Evolutionary conservation across 92 coral and sea anemone genomes (phyloP).

Genomic region (Hydrozoanthus gracilis): DNA sequence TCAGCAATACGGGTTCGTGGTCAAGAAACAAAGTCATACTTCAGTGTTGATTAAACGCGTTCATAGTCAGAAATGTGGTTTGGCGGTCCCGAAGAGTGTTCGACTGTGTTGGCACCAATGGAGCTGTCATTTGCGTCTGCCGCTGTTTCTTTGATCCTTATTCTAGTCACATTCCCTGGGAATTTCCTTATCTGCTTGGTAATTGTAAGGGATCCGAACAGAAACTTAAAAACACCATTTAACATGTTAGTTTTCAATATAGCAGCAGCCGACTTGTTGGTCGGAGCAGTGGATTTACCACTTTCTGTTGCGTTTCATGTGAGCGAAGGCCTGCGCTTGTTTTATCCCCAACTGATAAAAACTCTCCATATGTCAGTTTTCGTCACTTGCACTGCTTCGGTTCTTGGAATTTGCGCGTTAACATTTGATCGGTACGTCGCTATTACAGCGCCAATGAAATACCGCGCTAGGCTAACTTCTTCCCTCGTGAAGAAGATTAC

Average conservation of each 20-base stretch:
- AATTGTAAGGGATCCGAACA: slow-evolving; percentile 76
- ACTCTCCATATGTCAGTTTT: slow-evolving; percentile 76
- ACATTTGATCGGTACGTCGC: slow-evolving; percentile 79
- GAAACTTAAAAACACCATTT: slow-evolving; percentile 79
- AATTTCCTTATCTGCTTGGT: slow-evolving; percentile 79
- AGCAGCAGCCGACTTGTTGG: slow-evolving; percentile 77
- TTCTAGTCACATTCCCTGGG: slow-evolving; percentile 67
- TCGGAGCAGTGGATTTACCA: slow-evolving; percentile 72
- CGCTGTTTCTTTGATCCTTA: slow-evolving; percentile 63
- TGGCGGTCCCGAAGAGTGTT: slow-evolving; percentile 71
- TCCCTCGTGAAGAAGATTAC: slow-evolving; percentile 67
- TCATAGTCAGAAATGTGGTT: slow-evolving; percentile 51
- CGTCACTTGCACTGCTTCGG: slow-evolving; percentile 83
- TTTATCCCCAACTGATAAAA: slow-evolving; percentile 48
- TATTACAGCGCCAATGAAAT: slow-evolving; percentile 68
- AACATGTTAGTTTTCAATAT: slow-evolving; percentile 78
- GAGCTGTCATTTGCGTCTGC: slow-evolving; percentile 70
- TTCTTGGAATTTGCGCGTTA: slow-evolving; percentile 74
- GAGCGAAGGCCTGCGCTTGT: slow-evolving; percentile 66
- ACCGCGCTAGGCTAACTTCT: slow-evolving; percentile 60
- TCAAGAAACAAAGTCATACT: background rate
- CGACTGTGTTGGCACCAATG: slow-evolving; percentile 57
- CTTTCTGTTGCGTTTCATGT: slow-evolving; percentile 73
- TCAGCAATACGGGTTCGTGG: background rate
- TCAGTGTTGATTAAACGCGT: background rate